Base-by-base conservation (phyloP, 2,888 invertebrate genomes). In the Ophraella communa region DNA sequence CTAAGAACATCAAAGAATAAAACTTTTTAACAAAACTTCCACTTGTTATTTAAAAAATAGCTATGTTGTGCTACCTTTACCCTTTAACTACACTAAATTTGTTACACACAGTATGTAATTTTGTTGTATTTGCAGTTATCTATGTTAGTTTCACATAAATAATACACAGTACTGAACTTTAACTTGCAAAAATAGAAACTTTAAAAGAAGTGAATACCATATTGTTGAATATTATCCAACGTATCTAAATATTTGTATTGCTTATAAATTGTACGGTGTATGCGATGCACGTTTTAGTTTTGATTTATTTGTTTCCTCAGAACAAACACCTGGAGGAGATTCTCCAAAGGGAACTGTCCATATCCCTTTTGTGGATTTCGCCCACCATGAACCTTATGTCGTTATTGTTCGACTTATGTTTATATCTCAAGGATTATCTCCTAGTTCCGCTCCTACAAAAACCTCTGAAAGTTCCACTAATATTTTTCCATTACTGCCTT, bases 401-500 rank as follows among this genome's bases (percentile, higher is more conserved):
- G 71, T 65, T 81, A 68, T 71, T 82, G 68, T 71, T 80, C 66
- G 80, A 81, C 70, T 75, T 82, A 66, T 78, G 80, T 71, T 74
- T 79, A 54, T 77, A 78, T 70, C 67, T 82, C 71, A 81, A 78
- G 79, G 79, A 82, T 67, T 75, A 76, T 65, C 79, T 78, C 71
- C 68, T 82, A 33, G 69, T 80, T 56, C 82, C 82, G 3, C 73
- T 79, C 62, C 72, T 81, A 14, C 76, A 72, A 67, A 77, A 78
- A 71, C 77, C 81, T 33, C 69, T 80, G 65, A 77, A 76, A 70
- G 73, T 79, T 64, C 80, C 82, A 17, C 77, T 82, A 61, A 71
- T 82, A 65, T 74, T 81, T 24, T 71, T 82, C 64, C 79, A 81
- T 68, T 81, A 80, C 73, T 78, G 80, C 70, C 73, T 80, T 70